These are phyloP conservation scores for Acleris cristana DNA, from an alignment of 2,888 invertebrate species.

Conservation along the genomic window DNA sequence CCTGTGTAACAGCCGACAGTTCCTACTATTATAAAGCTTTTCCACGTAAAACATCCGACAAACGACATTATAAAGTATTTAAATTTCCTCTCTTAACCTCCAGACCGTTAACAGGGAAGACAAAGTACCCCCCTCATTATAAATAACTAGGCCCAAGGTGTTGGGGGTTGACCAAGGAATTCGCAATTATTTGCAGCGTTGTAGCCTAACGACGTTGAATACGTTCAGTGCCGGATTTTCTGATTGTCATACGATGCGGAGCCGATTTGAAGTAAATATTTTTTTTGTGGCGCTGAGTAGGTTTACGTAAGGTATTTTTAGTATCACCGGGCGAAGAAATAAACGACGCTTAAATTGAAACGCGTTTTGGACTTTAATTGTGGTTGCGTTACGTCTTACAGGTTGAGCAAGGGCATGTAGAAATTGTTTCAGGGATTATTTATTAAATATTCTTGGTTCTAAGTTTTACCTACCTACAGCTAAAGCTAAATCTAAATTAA, in stretches of 20 bases:
- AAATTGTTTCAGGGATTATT: too few species aligned
- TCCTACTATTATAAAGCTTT: neutral
- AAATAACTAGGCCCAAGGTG: conserved; percentile 38
- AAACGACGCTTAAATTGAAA: conserved; percentile 20
- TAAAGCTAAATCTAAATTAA: too few species aligned
- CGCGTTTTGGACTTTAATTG: conserved; percentile 21
- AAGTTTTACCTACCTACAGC: too few species aligned
- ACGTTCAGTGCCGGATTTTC: too few species aligned
- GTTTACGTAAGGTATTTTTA: conserved; percentile 25
- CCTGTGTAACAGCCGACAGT: neutral
- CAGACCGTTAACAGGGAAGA: conserved; percentile 23
- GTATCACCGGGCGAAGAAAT: conserved; percentile 17
- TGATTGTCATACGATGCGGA: too few species aligned
- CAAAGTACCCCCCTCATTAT: conserved; percentile 36
- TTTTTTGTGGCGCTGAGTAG: too few species aligned
- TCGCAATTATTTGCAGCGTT: conserved; percentile 32
- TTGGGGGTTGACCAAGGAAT: conserved; percentile 38
- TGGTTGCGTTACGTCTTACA: neutral
- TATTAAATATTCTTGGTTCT: too few species aligned
- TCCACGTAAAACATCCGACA: neutral
- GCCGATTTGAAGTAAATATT: neutral
- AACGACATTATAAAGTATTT: conserved; percentile 15
- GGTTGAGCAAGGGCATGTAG: too few species aligned
- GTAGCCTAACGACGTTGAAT: neutral
- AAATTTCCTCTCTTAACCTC: conserved; percentile 10